Conservation (phyloP, 2,888 invertebrate species). For the Parnassius mnemosyne region DNA sequence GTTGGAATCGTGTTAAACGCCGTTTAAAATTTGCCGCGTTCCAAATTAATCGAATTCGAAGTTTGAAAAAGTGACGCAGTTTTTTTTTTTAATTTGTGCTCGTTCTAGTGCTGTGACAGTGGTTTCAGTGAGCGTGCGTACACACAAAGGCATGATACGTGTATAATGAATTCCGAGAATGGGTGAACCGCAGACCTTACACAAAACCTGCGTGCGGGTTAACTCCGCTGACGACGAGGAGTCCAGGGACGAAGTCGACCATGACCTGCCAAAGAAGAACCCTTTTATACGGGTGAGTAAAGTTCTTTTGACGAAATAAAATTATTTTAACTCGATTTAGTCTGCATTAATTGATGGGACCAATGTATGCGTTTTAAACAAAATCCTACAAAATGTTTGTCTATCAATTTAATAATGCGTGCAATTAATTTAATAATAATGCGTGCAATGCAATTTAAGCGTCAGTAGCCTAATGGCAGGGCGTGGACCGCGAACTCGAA, state of each 20-base stretch:
- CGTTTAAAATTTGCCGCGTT: neutral
- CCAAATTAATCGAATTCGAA: slow-evolving; percentile 3
- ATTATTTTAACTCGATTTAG: no score
- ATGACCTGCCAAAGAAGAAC: slow-evolving; percentile 67
- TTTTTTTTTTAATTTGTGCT: neutral
- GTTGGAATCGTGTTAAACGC: neutral
- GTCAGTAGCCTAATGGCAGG: no score
- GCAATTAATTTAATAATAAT: no score
- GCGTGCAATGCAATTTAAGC: no score
- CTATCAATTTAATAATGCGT: no score
- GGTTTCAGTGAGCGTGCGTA: slow-evolving; percentile 30
- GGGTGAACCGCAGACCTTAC: slow-evolving; percentile 64
- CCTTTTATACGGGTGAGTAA: slow-evolving; percentile 69
- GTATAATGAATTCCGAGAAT: slow-evolving; percentile 73
- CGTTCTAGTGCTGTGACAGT: neutral
- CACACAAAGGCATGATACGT: slow-evolving; percentile 37
- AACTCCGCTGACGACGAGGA: slow-evolving; percentile 71
- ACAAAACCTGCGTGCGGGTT: slow-evolving; percentile 73
- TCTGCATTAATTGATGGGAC: no score
- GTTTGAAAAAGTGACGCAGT: neutral
- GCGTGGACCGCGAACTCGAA: no score
- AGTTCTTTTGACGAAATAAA: no score
- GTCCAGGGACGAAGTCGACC: slow-evolving; percentile 69
- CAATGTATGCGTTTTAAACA: no score
- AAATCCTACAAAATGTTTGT: no score